Percentiles rank a stretch among this genome's conserved stretches.
phyloP scores from a whole-genome alignment of 2,888 invertebrate species.

The Drosophila emarginata region DNA sequence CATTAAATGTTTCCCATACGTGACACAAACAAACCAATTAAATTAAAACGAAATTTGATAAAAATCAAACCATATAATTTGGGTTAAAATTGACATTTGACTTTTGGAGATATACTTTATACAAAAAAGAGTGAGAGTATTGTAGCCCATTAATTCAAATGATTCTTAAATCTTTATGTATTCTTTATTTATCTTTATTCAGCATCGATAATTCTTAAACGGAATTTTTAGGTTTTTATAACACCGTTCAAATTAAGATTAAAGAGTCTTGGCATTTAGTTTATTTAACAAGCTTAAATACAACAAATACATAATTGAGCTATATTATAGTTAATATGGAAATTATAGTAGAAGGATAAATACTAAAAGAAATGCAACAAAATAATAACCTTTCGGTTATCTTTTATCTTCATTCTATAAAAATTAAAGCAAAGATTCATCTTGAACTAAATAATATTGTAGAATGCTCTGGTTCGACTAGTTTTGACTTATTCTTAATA shows the following conservation, averaged over 20 bases:
- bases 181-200: no score
- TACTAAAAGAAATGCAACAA: neutral
- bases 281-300: constrained; percentile 4
- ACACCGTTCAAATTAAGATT: neutral
- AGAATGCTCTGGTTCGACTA: neutral
- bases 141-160: no score
- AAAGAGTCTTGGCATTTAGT: constrained; percentile 4
- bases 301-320: no score
- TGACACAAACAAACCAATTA: constrained; percentile 5
- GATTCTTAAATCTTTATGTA: no score
- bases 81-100: neutral
- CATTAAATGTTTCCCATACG: neutral
- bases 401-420: neutral
- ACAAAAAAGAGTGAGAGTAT: neutral
- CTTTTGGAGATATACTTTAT: neutral
- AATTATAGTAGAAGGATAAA: no score
- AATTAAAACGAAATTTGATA: neutral
- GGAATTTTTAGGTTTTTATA: no score
- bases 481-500: neutral
- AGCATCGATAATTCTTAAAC: no score
- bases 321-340: no score
- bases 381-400: neutral
- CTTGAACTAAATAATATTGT: neutral
- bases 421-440: neutral
- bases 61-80: neutral